phyloP scores from a whole-genome alignment of 2,113 vertebrate species.

The Ameiurus melas region DNA sequence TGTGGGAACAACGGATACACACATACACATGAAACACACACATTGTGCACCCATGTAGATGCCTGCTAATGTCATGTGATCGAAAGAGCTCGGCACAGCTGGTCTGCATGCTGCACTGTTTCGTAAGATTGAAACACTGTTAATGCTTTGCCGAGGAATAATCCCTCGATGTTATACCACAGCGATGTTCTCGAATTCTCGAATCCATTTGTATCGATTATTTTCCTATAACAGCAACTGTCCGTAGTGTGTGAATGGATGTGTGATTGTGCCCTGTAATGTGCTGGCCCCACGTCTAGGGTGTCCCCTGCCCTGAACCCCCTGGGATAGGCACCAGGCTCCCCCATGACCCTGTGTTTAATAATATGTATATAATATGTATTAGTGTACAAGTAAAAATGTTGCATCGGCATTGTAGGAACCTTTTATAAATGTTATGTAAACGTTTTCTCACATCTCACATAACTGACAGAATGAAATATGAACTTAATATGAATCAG shows the following conservation, averaged over 20 bases:
- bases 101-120: slow-evolving; percentile 21
- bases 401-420: not conserved
- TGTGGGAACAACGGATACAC: slow-evolving; percentile 67
- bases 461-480: not conserved
- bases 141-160: not conserved
- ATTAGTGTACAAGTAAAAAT: not conserved
- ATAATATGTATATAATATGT: not conserved
- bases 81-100: not conserved
- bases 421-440: not conserved
- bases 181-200: not conserved
- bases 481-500: not conserved
- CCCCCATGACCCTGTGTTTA: too few relatives aligned
- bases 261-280: too few relatives aligned
- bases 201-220: not conserved
- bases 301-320: too few relatives aligned
- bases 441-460: not conserved
- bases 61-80: slow-evolving; percentile 43
- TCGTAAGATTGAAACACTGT: not conserved
- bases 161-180: not conserved
- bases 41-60: slow-evolving; percentile 57
- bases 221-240: not conserved
- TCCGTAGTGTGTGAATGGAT: too few relatives aligned
- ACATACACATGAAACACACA: slow-evolving; percentile 61
- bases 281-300: too few relatives aligned
- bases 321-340: too few relatives aligned